These are phyloP conservation scores for Perca schrenkii DNA, from an alignment of 2,113 vertebrate genomes.

Conservation along the genomic window DNA sequence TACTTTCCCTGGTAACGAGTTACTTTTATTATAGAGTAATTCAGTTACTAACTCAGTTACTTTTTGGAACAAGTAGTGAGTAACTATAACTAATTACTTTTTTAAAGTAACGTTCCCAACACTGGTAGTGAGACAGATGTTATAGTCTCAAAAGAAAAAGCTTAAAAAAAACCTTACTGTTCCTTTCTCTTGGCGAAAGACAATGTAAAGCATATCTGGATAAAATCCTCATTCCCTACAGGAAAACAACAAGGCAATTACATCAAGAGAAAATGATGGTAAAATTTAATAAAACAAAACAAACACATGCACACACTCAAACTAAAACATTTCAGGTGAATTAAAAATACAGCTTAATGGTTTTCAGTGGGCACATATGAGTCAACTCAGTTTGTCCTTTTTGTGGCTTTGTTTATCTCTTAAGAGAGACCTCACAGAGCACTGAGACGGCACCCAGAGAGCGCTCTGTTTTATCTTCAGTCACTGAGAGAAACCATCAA, in stretches of 20 bases:
- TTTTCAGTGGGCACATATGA: conserved; percentile 5
- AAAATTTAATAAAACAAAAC: not conserved
- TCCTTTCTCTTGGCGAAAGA: not conserved
- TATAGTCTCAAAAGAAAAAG: not conserved
- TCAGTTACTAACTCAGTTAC: no score
- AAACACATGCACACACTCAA: not conserved
- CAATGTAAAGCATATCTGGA: not conserved
- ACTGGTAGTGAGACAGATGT: not conserved
- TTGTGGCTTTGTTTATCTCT: not conserved
- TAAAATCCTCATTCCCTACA: not conserved
- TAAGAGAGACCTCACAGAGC: conserved; percentile 19
- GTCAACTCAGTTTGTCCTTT: conserved; percentile 11
- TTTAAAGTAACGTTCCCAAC: no score
- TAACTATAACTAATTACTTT: no score
- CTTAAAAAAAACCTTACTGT: not conserved
- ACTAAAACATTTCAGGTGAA: not conserved
- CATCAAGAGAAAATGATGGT: not conserved
- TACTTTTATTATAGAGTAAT: no score
- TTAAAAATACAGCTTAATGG: conserved; percentile 2
- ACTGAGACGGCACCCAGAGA: conserved; percentile 20
- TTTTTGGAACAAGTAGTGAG: no score
- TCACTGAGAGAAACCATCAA: conserved; percentile 18
- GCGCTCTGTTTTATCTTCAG: conserved; percentile 27
- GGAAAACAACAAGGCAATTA: not conserved
- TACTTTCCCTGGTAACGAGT: no score